Evolutionary conservation across 2,888 invertebrate species (phyloP).

Genomic region (Parnassius smintheus): DNA sequence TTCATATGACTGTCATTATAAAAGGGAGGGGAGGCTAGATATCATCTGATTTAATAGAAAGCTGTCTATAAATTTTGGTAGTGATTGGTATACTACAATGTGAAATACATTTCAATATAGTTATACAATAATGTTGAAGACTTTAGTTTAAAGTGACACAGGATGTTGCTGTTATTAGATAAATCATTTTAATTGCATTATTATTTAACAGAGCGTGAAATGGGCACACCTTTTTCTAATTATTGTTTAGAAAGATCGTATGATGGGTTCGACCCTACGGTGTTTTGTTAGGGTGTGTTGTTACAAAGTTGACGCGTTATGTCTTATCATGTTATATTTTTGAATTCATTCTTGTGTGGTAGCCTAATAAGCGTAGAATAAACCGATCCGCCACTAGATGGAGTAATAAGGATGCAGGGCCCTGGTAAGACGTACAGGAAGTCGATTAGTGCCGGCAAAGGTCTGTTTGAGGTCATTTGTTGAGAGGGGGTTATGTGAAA

Average conservation of each 20-base stretch:
- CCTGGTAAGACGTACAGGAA: no score
- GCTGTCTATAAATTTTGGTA: not conserved
- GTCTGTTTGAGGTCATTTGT: no score
- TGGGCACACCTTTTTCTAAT: constrained; percentile 23
- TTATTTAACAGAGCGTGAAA: constrained; percentile 26
- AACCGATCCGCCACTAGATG: no score
- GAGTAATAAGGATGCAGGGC: no score
- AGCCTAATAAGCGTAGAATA: no score
- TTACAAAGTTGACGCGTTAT: not conserved
- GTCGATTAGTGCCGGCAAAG: no score
- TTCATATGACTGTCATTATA: no score
- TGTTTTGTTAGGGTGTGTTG: not conserved
- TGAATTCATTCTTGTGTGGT: not conserved
- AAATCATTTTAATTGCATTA: constrained; percentile 23
- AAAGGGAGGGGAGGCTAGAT: no score
- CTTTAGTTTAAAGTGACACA: constrained; percentile 9
- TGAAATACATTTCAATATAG: no score
- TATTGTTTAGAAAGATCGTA: constrained; percentile 2
- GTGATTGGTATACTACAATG: not conserved
- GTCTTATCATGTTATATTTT: not conserved
- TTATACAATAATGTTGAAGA: not conserved
- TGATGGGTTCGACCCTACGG: not conserved
- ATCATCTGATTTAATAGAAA: not conserved
- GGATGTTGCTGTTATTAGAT: constrained; percentile 25
- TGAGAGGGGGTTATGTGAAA: no score